A percentile compares a stretch with the other conserved stretches of the same genome.
phyloP scores from a whole-genome alignment of 2,797 vertebrate species.

The Pogonophryne albipinna region DNA sequence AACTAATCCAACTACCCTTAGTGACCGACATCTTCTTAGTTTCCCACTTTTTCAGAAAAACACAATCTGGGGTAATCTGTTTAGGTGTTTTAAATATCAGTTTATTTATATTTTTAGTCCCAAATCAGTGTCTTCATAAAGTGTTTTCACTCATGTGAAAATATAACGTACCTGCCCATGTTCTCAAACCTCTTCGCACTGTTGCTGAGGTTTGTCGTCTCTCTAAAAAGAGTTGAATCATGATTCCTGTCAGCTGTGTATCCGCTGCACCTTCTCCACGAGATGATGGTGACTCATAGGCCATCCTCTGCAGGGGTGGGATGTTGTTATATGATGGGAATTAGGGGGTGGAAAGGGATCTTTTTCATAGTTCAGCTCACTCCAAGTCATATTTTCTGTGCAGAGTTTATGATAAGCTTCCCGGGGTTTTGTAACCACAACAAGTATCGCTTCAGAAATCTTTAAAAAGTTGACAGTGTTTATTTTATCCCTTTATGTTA shows the following conservation, averaged over 20 bases:
- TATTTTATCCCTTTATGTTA: not conserved
- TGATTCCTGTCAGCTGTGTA: conserved; percentile 68
- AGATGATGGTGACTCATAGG: conserved; percentile 66
- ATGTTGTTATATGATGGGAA: conserved; percentile 68
- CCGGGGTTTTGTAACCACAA: conserved; percentile 10
- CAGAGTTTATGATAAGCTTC: conserved; percentile 42
- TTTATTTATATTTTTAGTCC: too few relatives aligned
- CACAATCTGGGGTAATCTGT: too few relatives aligned
- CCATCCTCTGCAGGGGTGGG: conserved; percentile 55
- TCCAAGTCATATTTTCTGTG: conserved; percentile 42
- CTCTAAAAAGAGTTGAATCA: conserved; percentile 61
- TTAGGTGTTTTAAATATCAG: too few relatives aligned
- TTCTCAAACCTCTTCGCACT: not conserved
- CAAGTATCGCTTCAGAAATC: conserved; percentile 5
- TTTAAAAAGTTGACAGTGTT: not conserved
- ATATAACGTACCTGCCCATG: too few relatives aligned
- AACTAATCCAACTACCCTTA: too few relatives aligned
- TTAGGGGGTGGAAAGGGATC: conserved; percentile 59
- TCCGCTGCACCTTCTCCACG: conserved; percentile 43
- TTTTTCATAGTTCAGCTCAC: conserved; percentile 56
- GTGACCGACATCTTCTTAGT: too few relatives aligned
- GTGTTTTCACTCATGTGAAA: too few relatives aligned
- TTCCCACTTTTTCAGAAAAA: too few relatives aligned
- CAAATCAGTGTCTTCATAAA: too few relatives aligned
- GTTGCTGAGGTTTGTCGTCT: conserved; percentile 17